Base-by-base conservation (phyloP, 2,113 vertebrate species). In the Tragelaphus buxtoni region DNA sequence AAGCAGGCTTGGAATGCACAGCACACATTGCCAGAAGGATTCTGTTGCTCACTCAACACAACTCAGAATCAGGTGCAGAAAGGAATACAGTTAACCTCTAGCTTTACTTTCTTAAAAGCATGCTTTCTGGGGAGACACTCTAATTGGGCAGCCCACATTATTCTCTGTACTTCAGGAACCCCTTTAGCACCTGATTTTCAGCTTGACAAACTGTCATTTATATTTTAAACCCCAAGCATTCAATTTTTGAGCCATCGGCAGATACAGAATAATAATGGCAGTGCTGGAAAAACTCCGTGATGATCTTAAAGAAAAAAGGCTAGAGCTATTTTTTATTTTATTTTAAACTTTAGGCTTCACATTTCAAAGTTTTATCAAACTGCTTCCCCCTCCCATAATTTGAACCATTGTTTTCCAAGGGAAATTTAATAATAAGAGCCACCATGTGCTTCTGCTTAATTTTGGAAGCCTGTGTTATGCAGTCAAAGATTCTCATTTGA, bases 391-490 rank as follows among this genome's bases (percentile, higher is more conserved):
- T 30, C 47, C 65, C 80, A 90, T 97, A 98, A 97, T 97, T 95
- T 97, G 97, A 98, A 97, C 96, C 97, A 97, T 98, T 98, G 97
- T 98, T 98, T 98, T 98, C 85, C 92, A 96, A 97, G 97, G 96
- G 97, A 98, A 98, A 98, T 98, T 98, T 97, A 98, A 97, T 98
- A 98, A 98, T 98, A 97, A 96, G 92, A 96, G 61, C 60, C 4
- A 0, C 97, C 98, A 98, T 98, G 97, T 98, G 97, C 98, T 98
- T 98, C 94, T 97, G 96, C 98, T 98, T 98, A 98, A 98, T 98
- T 97, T 97, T 98, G 95, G 98, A 97, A 97, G 96, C 94, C 88
- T 97, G 95, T 97, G 96, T 95, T 97, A 96, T 96, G 92, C 95
- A 96, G 96, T 97, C 97, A 98, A 97, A 97, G 96, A 98, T 97